Conservation (phyloP, 1,140 invertebrate species). For the Philotrypesis tridentata region DNA sequence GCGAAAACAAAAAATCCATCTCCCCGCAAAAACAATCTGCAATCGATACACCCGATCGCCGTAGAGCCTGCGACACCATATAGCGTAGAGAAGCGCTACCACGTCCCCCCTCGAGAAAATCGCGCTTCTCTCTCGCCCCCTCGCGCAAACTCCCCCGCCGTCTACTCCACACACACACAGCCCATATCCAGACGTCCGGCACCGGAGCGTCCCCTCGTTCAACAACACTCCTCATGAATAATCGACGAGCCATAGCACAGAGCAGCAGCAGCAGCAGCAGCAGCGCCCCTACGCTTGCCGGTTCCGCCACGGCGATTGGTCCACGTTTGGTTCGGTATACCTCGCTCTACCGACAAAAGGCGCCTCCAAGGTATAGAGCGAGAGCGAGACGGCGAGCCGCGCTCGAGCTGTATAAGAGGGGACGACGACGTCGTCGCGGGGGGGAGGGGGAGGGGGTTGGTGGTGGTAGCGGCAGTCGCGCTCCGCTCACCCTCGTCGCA, state of each 20-base stretch:
- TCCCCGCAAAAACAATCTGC: too few species aligned
- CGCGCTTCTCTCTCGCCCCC: conserved; percentile 6
- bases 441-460: too few species aligned
- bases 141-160: neutral
- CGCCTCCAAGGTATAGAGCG: conserved; percentile 4
- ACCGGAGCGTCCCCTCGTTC: neutral
- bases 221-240: conserved; percentile 29
- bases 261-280: neutral
- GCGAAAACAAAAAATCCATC: too few species aligned
- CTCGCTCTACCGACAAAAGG: neutral
- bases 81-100: too few species aligned
- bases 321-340: conserved; percentile 63
- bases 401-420: too few species aligned
- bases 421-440: too few species aligned
- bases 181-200: neutral
- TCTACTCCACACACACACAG: neutral
- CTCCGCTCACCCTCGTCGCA: neutral
- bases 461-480: neutral
- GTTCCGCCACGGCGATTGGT: conserved; percentile 62
- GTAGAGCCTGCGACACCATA: too few species aligned
- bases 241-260: neutral
- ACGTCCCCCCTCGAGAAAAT: neutral
- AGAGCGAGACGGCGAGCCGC: too few species aligned
- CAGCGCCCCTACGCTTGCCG: conserved; percentile 48
- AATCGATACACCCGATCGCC: too few species aligned